Conservation (phyloP, 2,113 vertebrate genomes). For the Oryctolagus cuniculus region mOryCun1.1 NC_091432.1:5212001-5212500, state of each 20-base stretch:
- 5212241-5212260: constrained; percentile 98
- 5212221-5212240: constrained; percentile 95
- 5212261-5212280: constrained; percentile 92
- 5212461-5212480: background rate
- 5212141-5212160: constrained; percentile 97
- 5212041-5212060: background rate
- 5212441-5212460: background rate
- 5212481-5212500: background rate
- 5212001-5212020: no score
- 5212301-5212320: background rate
- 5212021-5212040: background rate
- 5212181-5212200: constrained; percentile 97
- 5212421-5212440: background rate
- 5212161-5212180: constrained; percentile 96
- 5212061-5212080: background rate
- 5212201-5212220: constrained; percentile 97
- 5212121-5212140: constrained; percentile 97
- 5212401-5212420: background rate
- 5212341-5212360: background rate
- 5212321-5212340: background rate
- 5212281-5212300: background rate
- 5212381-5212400: background rate
- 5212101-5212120: constrained; percentile 96
- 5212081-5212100: constrained; percentile 88
- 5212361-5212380: background rate